Evolutionary conservation across 2,797 vertebrate species (phyloP), one percentile per base, ranked within the genome.

Genomic region (Pelodytes ibericus): DNA sequence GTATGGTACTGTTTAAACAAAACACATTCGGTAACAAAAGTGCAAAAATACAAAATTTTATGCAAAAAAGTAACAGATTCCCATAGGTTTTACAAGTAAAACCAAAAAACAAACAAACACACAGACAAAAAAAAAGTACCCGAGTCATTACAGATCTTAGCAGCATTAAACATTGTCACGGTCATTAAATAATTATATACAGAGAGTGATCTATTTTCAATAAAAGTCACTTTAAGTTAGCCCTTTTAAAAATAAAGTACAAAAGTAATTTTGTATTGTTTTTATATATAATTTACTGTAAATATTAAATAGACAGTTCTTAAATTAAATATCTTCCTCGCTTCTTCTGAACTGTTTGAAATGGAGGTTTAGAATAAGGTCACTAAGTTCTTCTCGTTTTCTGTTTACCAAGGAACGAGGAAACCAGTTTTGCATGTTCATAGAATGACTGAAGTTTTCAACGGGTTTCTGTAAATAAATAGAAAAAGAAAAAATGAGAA

Each of bases 341-440:
- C n/a, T n/a, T n/a, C n/a, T n/a, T n/a, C n/a, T n/a, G n/a, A 86
- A 90, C 75, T 95, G 96, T 81, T 91, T 91, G 74, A 92, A 90
- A 82, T 95, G 93, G 59, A 99, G 88, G 80, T 93, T 91, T 74
- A 99, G 90, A 71, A 99, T 92, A 65, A 99, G 88, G 79, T 99
- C 93, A 82, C 95, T 85, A 86, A 99, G 97, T 84, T 96, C 92
- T 61, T 99, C 95, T 73, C 97, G 91, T 88, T 99, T 99, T 83
- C 87, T 91, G 81, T 93, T 94, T 81, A 99, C 94, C 78, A 94
- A 87, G 70, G 94, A 94, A 77, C 94, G 93, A 79, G 94, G 90
- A 82, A 99, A 99, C 97, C 96, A 99, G 13, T 85, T 90, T 78
- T 94, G 91, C 80, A 99, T 89, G 30, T 89, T 87, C 80, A 98